Conservation (phyloP, 2,888 invertebrate genomes). For the Caenorhabditis macrosperma region DNA sequence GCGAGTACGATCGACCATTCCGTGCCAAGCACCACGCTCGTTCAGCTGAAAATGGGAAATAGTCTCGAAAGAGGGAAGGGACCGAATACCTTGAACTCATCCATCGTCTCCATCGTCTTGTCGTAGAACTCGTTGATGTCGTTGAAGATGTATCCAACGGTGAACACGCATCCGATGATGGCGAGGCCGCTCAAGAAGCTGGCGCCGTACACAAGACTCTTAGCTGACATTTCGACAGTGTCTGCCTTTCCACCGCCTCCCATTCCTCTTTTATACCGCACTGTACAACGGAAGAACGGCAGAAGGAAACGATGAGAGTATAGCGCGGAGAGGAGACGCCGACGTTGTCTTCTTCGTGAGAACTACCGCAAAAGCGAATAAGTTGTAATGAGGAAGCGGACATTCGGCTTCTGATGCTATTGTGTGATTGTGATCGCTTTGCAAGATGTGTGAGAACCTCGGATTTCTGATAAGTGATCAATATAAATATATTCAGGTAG, state of each 20-base stretch:
- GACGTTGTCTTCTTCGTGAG: constrained; percentile 18
- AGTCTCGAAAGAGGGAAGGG: not conserved
- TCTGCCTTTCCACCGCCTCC: not conserved
- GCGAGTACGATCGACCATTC: constrained; percentile 52
- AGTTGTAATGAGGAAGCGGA: constrained; percentile 33
- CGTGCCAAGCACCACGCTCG: constrained; percentile 51
- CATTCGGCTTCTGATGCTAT: not conserved
- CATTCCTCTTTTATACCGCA: constrained; percentile 16
- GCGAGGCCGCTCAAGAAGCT: constrained; percentile 44
- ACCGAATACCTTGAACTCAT: constrained; percentile 39
- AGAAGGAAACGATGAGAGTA: not conserved
- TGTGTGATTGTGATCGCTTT: not conserved
- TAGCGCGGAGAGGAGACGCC: not conserved
- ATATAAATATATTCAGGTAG: not conserved
- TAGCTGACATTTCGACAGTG: constrained; percentile 33
- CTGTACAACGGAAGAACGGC: constrained; percentile 20
- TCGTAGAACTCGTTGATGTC: constrained; percentile 53
- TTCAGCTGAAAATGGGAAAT: constrained; percentile 20
- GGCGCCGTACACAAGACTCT: constrained; percentile 46
- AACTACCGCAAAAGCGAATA: constrained; percentile 23
- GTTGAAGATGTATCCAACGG: constrained; percentile 52
- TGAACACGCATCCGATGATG: constrained; percentile 48
- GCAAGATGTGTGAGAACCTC: not conserved
- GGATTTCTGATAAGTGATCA: not conserved
- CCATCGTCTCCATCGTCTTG: constrained; percentile 45